These are phyloP conservation scores for Ommatoiulus sabulosus DNA, from an alignment of 2,888 invertebrate species.

Conservation along the genomic window DNA sequence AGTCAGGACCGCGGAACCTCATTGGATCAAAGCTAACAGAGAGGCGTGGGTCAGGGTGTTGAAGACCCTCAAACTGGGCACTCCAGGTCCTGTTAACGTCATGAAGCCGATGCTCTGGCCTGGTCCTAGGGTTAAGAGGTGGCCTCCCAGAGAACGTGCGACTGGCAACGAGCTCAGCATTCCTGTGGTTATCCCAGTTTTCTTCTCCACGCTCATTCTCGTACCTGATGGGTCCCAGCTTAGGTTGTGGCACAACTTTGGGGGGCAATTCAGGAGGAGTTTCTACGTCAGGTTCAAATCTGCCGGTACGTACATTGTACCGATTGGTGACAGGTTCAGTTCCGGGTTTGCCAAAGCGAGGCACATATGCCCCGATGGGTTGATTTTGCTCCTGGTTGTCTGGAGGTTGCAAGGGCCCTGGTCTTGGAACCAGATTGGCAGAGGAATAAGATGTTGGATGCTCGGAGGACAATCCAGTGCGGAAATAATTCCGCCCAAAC, in stretches of 20 bases:
- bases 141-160: not conserved
- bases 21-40: constrained; percentile 30
- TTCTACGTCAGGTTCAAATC: constrained; percentile 25
- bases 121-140: not conserved
- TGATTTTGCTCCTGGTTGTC: not conserved
- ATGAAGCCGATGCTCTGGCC: not conserved
- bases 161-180: not conserved
- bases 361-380: not conserved
- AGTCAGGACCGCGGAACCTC: not conserved
- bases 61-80: not conserved
- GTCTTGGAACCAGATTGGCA: not conserved
- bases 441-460: constrained; percentile 31
- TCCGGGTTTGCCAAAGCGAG: not conserved
- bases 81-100: constrained; percentile 12
- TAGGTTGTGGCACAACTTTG: not conserved
- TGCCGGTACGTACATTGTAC: constrained; percentile 49
- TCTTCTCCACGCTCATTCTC: not conserved
- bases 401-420: not conserved
- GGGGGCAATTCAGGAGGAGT: constrained; percentile 15
- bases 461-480: not conserved
- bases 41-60: not conserved
- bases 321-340: not conserved
- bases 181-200: constrained; percentile 18
- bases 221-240: not conserved
- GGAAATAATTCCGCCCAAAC: constrained; percentile 46